Base-by-base conservation (phyloP, 2,797 vertebrate species). In the Myripristis jacobus region DNA sequence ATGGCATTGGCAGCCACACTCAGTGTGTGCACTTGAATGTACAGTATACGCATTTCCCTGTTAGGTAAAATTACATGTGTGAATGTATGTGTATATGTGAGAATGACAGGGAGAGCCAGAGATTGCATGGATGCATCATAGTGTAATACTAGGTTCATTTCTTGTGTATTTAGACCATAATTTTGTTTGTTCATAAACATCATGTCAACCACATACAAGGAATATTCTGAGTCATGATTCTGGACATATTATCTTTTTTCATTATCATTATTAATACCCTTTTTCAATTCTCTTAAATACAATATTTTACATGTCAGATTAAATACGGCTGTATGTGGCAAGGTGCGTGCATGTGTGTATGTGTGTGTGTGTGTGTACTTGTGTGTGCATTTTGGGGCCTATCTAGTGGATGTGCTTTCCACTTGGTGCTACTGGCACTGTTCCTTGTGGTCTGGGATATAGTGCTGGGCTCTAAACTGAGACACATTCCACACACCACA, bases 291-390 rank as follows among this genome's bases (percentile, higher is more conserved):
- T 89, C 88, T 92, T 93, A 93, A 91, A 91, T 92, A 94, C 90
- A 93, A 85, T 87, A 92, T 92, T 88, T 91, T 91, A 93, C 90
- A 93, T 47, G 75, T 89, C 87, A 44, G 89, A 92, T 92, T 84
- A 92, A 91, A 92, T 90, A 90, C 64, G 60, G 79, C 65, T 87
- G 79, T 86, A 82, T 87, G 87, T 70, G 46, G 24, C 21, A 43
- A 44, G 18, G 57, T 64, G 52, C 21, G 54, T 60, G 44, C 22
- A 13, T 6, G 52, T 22, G 29, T 47, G 54, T 27, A 8, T 21
- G 68, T 72, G 74, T 70, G 67, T 41, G 64, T 61, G 50, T 52
- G 36, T 66, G 47, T 31, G 46, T n/a, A n/a, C n/a, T n/a, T 60
- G 81, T 70, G 56, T 10, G 60, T 31, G 50, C 52, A 52, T 82